These are phyloP conservation scores for Corythoichthys intestinalis DNA, from an alignment of 2,113 vertebrate genomes.

Conservation along the genomic window DNA sequence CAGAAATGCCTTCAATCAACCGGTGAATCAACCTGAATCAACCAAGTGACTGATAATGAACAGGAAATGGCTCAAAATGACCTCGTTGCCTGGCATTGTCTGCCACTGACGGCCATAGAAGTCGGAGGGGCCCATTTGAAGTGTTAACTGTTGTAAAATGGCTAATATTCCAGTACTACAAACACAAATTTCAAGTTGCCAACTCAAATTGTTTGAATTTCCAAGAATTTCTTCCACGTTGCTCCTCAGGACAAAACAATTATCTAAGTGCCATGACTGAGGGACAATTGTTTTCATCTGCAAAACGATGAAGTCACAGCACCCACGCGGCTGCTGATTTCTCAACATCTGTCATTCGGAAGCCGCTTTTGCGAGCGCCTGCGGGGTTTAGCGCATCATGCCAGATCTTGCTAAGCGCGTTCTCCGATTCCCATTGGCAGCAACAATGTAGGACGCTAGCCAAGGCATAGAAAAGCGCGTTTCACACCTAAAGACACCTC, in stretches of 20 bases:
- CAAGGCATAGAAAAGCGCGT: slow-evolving; percentile 48
- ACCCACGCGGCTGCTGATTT: slow-evolving; percentile 20
- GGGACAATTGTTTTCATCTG: slow-evolving; percentile 40
- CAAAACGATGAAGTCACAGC: slow-evolving; percentile 40
- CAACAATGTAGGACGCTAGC: slow-evolving; percentile 46
- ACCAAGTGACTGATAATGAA: too few relatives aligned
- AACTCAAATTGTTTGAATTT: neutral
- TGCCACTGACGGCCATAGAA: too few relatives aligned
- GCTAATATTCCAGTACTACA: too few relatives aligned
- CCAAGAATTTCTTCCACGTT: neutral
- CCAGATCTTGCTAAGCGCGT: slow-evolving; percentile 42
- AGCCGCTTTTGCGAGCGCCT: slow-evolving; percentile 33
- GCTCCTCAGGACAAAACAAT: slow-evolving; percentile 20
- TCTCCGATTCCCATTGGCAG: slow-evolving; percentile 43
- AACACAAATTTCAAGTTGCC: too few relatives aligned
- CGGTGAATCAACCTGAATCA: too few relatives aligned
- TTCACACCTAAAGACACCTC: slow-evolving; percentile 64
- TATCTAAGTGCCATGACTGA: slow-evolving; percentile 37
- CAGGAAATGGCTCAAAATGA: too few relatives aligned
- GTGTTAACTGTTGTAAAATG: too few relatives aligned
- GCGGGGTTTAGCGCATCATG: slow-evolving; percentile 16
- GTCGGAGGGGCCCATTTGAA: too few relatives aligned
- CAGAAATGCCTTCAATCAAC: too few relatives aligned
- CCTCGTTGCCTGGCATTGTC: too few relatives aligned
- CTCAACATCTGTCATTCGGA: slow-evolving; percentile 27